Base-by-base conservation (phyloP, 2,113 vertebrate genomes). In the Apus apus region DNA sequence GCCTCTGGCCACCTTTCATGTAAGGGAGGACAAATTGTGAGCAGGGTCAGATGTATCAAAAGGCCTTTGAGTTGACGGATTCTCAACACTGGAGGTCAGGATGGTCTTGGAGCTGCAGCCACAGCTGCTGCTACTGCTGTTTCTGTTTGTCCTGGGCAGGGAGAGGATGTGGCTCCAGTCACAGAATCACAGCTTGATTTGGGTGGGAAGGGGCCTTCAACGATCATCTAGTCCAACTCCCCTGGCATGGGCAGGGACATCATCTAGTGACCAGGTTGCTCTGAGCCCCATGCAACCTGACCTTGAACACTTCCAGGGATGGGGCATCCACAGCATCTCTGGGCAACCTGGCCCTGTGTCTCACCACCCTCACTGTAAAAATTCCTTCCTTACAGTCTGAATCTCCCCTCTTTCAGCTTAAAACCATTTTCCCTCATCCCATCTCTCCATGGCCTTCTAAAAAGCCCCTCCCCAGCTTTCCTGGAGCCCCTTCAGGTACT, bases 251-350 rank as follows among this genome's bases (percentile, higher is more conserved):
- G 27, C 38, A 54, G 50, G 43, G 29, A 9, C 62, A 77, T 9
- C 62, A 77, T 9, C 26, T 10, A 17, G 13, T 1, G 1, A 6
- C 3, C 64, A 54, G 11, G 15, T 0, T 16, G 5, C 23, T 64
- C 58, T 16, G 11, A 80, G 34, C 13, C 15, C 10, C 0, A 0
- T 40, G 80, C 61, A 70, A 0, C 18, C 62, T 84, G 40, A 43
- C 40, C 40, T 14, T 43, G 40, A 43, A 12, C 14, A 14, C 14
- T 43, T 43, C 40, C 14, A 43, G 40, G 40, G 40, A 43, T 43
- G 40, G 40, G 40, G 40, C 40, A 43, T 43, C 40, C 40, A 43
- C 40, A 43, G 12, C 40, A 43, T 14, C 40, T 43, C 40, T 43
- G 40, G 40, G 40, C 40, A 43, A 13, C 40, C 13, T 43, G 40